These are phyloP conservation scores for Neoarius graeffei DNA, from an alignment of 2,113 vertebrate species.

Conservation along the genomic window DNA sequence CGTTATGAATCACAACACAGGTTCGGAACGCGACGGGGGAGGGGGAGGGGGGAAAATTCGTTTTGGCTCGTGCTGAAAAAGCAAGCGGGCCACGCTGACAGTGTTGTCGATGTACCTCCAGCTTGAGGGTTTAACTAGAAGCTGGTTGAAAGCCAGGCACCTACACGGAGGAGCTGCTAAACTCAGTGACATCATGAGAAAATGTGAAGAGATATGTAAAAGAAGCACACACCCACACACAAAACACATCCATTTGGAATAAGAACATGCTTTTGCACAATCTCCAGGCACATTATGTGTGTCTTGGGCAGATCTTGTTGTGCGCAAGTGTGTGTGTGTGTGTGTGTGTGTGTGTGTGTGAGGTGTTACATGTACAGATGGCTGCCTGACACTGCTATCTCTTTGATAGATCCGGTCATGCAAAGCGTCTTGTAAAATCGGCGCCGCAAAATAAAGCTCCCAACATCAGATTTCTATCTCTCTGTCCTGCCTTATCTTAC, in stretches of 20 bases:
- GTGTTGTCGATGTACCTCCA: not conserved
- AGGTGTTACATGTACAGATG: slow-evolving; percentile 46
- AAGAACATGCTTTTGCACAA: too few relatives aligned
- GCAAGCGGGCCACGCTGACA: not conserved
- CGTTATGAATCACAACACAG: slow-evolving; percentile 58
- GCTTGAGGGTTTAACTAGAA: not conserved
- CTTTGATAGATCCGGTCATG: slow-evolving; percentile 42
- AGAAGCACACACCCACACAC: not conserved
- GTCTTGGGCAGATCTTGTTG: slow-evolving; percentile 23
- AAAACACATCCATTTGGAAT: slow-evolving; percentile 33
- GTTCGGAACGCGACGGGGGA: not conserved
- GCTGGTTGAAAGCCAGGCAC: slow-evolving; percentile 26
- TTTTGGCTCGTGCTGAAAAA: not conserved
- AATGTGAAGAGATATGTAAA: slow-evolving; percentile 36
- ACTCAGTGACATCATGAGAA: slow-evolving; percentile 42
- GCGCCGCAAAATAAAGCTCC: slow-evolving; percentile 23
- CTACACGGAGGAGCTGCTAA: not conserved
- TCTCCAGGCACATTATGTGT: not conserved
- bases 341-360: slow-evolving; percentile 32
- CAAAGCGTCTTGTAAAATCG: slow-evolving; percentile 42
- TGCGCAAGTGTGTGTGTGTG: not conserved
- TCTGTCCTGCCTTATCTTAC: slow-evolving; percentile 32
- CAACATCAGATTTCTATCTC: slow-evolving; percentile 35
- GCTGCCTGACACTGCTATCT: slow-evolving; percentile 50
- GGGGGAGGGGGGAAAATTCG: not conserved